Conservation (phyloP, 1,140 invertebrate species). For the Colletes gigas region DNA sequence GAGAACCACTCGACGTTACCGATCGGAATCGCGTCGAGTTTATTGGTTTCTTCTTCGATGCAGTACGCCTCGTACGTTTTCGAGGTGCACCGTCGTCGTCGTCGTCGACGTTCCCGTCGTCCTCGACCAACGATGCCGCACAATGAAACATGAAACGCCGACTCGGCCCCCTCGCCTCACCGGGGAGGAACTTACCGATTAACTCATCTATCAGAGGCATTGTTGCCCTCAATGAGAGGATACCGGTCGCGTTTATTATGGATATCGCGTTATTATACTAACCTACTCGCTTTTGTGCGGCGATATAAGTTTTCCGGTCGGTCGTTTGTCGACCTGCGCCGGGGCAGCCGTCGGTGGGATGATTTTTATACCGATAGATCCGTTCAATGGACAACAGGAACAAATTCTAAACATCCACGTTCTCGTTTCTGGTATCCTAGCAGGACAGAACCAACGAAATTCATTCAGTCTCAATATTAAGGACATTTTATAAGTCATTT, state of each 20-base stretch:
- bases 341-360: slow-evolving; percentile 6
- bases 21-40: background rate
- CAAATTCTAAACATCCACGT: background rate
- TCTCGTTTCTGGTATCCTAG: no score
- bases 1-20: background rate
- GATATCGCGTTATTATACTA: slow-evolving; percentile 71
- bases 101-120: slow-evolving; percentile 30
- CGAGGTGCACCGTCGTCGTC: slow-evolving; percentile 17
- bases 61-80: slow-evolving; percentile 21
- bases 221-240: slow-evolving; percentile 80
- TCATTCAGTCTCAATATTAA: no score
- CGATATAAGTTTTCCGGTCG: slow-evolving; percentile 68
- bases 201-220: slow-evolving; percentile 80
- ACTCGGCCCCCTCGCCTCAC: slow-evolving; percentile 62
- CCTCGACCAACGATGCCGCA: slow-evolving; percentile 54
- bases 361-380: background rate
- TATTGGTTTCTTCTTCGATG: slow-evolving; percentile 26
- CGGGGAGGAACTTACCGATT: slow-evolving; percentile 80
- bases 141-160: slow-evolving; percentile 74
- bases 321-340: slow-evolving; percentile 17
- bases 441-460: no score
- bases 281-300: slow-evolving; percentile 62
- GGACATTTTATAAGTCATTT: no score
- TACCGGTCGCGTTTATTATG: slow-evolving; percentile 72
- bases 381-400: no score